Evolutionary conservation across 2,113 vertebrate genomes (phyloP), one percentile per base, ranked within the genome.

Genomic region (Bostrychus sinensis): DNA sequence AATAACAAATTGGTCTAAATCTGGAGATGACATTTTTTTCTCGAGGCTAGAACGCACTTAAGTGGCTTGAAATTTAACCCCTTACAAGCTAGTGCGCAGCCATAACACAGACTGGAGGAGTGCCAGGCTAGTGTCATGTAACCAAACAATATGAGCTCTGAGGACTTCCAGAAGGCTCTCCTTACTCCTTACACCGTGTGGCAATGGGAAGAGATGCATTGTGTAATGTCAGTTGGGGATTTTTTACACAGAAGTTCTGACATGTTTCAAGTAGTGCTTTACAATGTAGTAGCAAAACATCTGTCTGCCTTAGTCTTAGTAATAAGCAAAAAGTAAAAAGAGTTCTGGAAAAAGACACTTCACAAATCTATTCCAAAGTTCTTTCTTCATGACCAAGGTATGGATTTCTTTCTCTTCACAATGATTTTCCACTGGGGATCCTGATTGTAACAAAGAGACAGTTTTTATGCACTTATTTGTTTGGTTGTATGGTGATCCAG

Each of bases 41-140:
- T 65, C 22, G 9, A 45, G 77, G 78, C 77, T 80, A 70, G 70
- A 80, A 82, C 83, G 81, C 77, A 84, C 86, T 70, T 78, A 78
- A 88, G 88, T 82, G 82, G 67, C 48, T 66, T 78, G 86, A 89
- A 88, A 86, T 75, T 88, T 86, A 90, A 88, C 84, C 79, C 82
- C 62, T 85, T 77, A 19, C 64, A 61, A 55, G 34, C 58, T 34
- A 79, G 81, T 59, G 73, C 78, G 62, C 81, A 87, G 86, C 80
- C 86, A 88, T 88, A 87, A 89, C 84, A 89, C 82, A 88, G 84
- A 85, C 86, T 71, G 78, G 80, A 87, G 76, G 82, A 85, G 83
- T 85, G 77, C 84, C 82, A 88, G 78, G 50, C 67, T 12, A 6
- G 53, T 37, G 39, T 58, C 17, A 72, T 64, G 81, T 81, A 85